Conservation (phyloP, 2,888 invertebrate species). For the Drosophila histrio region DNA sequence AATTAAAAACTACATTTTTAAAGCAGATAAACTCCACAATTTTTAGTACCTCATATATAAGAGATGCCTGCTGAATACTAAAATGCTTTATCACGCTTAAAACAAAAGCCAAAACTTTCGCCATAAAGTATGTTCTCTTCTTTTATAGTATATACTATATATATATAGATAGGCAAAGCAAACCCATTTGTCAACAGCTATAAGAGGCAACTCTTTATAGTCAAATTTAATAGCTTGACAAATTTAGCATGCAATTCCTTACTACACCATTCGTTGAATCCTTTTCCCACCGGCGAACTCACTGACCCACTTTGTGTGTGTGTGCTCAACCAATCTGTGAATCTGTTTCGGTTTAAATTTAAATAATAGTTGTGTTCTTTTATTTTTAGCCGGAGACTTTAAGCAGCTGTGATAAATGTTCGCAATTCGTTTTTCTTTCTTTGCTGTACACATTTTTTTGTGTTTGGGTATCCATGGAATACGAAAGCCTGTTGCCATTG, state of each 20-base stretch:
- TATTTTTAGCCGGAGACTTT: constrained; percentile 3
- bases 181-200: constrained; percentile 21
- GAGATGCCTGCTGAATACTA: not conserved
- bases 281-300: not conserved
- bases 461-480: not conserved
- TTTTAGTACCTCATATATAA: not conserved
- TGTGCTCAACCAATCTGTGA: constrained; percentile 9
- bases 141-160: not conserved
- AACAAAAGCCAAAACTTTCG: not conserved
- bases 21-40: not conserved
- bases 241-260: constrained; percentile 25
- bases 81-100: not conserved
- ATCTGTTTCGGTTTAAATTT: constrained; percentile 25
- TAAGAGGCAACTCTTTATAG: constrained; percentile 12
- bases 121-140: not conserved
- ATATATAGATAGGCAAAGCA: not conserved
- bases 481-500: constrained; percentile 22
- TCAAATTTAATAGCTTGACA: constrained; percentile 34
- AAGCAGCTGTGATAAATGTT: constrained; percentile 42
- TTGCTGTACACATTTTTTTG: not conserved
- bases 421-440: not conserved
- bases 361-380: constrained; percentile 15
- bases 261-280: constrained; percentile 1
- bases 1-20: not conserved
- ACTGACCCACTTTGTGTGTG: constrained; percentile 36